Conservation (phyloP, 2,888 invertebrate species). For the Athalia circularis region DNA sequence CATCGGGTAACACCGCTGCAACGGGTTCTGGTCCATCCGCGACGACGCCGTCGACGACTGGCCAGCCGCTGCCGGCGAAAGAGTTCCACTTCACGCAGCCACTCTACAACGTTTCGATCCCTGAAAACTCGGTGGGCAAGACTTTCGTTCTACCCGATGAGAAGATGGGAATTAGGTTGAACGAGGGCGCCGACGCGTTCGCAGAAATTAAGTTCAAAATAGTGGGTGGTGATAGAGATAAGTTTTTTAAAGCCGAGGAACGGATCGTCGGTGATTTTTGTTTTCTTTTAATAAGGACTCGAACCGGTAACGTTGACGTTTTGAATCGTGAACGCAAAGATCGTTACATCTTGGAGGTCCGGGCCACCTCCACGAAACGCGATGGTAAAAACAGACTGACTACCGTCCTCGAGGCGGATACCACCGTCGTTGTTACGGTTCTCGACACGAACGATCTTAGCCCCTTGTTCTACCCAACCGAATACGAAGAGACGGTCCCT, state of each 20-base stretch:
- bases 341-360: constrained; percentile 86
- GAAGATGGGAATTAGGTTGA: constrained; percentile 86
- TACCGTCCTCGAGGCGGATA: constrained; percentile 81
- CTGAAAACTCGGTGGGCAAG: constrained; percentile 94
- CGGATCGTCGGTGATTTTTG: constrained; percentile 94
- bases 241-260: constrained; percentile 95
- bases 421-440: constrained; percentile 83
- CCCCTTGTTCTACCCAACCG: constrained; percentile 93
- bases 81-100: constrained; percentile 83
- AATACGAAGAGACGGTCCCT: constrained; percentile 89
- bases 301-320: constrained; percentile 90
- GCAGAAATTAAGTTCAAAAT: constrained; percentile 89
- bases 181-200: constrained; percentile 66
- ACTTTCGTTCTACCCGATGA: constrained; percentile 88
- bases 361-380: constrained; percentile 80
- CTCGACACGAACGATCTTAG: constrained; percentile 93
- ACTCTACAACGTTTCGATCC: constrained; percentile 91
- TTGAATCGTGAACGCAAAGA: constrained; percentile 95
- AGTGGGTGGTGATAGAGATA: constrained; percentile 89
- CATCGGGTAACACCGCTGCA: constrained; percentile 49
- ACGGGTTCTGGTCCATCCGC: constrained; percentile 29
- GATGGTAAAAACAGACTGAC: constrained; percentile 76
- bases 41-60: constrained; percentile 46
- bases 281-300: constrained; percentile 91
- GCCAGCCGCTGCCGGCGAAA: constrained; percentile 45